These are phyloP conservation scores for Matsumyia berberina DNA, from an alignment of 2,888 invertebrate genomes.

Conservation along the genomic window DNA sequence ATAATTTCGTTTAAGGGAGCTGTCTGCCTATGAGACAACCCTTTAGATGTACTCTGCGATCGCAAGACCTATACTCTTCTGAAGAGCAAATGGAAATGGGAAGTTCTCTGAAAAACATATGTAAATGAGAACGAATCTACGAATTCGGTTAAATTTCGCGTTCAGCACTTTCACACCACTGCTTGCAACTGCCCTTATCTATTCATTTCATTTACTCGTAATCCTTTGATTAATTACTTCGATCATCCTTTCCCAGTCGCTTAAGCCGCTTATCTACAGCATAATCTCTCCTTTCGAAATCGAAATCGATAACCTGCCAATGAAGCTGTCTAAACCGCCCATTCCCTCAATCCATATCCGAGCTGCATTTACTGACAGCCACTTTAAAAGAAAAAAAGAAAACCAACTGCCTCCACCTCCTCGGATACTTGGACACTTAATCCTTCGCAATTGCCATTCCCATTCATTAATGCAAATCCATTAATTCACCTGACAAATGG, in stretches of 20 bases:
- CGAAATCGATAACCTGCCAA: constrained; percentile 36
- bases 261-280: constrained; percentile 4
- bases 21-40: too few relatives aligned
- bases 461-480: constrained; percentile 44
- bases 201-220: too few relatives aligned
- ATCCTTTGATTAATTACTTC: neutral
- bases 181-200: too few relatives aligned
- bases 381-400: neutral
- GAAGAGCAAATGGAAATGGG: too few relatives aligned
- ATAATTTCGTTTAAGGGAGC: too few relatives aligned
- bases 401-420: neutral
- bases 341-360: constrained; percentile 16
- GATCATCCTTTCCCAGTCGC: neutral
- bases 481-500: constrained; percentile 50
- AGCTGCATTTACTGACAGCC: constrained; percentile 31
- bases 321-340: constrained; percentile 40
- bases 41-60: too few relatives aligned
- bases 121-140: too few relatives aligned
- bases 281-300: constrained; percentile 34
- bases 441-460: constrained; percentile 34
- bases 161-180: too few relatives aligned
- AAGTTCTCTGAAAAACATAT: too few relatives aligned
- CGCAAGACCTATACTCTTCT: too few relatives aligned
- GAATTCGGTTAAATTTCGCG: too few relatives aligned
- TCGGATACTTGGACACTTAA: constrained; percentile 14